A percentile compares a stretch with the other conserved stretches of the same genome.
Evolutionary conservation across 2,888 invertebrate genomes (phyloP).

Genomic region (Apodemia duryi): DNA sequence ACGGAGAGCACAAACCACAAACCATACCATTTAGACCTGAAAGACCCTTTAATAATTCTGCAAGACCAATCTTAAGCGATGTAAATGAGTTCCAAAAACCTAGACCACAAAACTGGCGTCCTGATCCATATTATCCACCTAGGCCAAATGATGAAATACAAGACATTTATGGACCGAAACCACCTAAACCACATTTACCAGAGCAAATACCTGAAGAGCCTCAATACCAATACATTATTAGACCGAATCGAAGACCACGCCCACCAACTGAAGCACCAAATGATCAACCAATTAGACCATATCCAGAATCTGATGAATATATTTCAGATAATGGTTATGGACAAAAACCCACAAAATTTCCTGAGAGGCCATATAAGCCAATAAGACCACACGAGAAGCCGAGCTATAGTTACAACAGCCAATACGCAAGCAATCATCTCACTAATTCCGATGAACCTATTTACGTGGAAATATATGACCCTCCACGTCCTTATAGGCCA

Average conservation of each 20-base stretch:
- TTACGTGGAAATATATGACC: constrained; percentile 61
- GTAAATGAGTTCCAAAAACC: constrained; percentile 51
- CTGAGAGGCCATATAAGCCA: constrained; percentile 43
- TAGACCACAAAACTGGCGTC: constrained; percentile 40
- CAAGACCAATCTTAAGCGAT: constrained; percentile 50
- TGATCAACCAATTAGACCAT: constrained; percentile 35
- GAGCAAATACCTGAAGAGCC: constrained; percentile 48
- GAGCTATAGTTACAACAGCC: constrained; percentile 47
- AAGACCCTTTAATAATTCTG: constrained; percentile 30
- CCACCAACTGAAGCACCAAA: constrained; percentile 37
- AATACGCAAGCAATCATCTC: constrained; percentile 56
- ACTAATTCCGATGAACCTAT: constrained; percentile 56
- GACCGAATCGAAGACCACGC: constrained; percentile 56
- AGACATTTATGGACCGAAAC: constrained; percentile 43
- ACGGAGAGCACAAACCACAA: constrained; percentile 48
- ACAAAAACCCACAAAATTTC: constrained; percentile 38
- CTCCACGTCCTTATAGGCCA: constrained; percentile 56
- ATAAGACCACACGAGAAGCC: constrained; percentile 38
- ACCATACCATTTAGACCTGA: constrained; percentile 50
- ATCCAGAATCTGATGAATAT: constrained; percentile 36
- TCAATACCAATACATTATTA: constrained; percentile 54
- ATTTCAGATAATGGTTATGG: constrained; percentile 18
- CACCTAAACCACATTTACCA: constrained; percentile 35
- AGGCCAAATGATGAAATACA: constrained; percentile 39
- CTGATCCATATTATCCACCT: constrained; percentile 43